A percentile compares a stretch with the other conserved stretches of the same genome.
phyloP scores from a whole-genome alignment of 2,113 vertebrate genomes.

The Paracanthobrama guichenoti region DNA sequence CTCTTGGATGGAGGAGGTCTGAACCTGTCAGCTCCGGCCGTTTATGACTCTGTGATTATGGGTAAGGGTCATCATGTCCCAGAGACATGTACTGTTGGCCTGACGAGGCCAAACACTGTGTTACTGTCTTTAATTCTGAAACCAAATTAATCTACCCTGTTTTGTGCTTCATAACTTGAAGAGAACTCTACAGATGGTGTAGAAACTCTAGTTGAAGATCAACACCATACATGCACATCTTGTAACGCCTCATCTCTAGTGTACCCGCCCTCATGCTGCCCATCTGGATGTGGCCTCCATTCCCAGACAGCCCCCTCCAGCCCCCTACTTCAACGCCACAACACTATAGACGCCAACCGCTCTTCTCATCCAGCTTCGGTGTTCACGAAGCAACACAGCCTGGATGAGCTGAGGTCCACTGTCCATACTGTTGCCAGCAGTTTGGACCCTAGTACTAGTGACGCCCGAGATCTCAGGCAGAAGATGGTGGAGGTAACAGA shows the following conservation, averaged over 20 bases:
- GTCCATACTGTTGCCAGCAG: slow-evolving; percentile 57
- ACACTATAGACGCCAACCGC: neutral
- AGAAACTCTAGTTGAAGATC: neutral
- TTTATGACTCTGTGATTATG: slow-evolving; percentile 51
- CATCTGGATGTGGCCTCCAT: neutral
- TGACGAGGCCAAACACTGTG: neutral
- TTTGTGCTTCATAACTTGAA: slow-evolving; percentile 12
- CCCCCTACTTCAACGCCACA: slow-evolving; percentile 28
- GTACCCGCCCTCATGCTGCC: neutral
- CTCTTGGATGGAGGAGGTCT: slow-evolving; percentile 58
- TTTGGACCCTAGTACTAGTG: slow-evolving; percentile 50
- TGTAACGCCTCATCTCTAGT: neutral
- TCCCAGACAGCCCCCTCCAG: slow-evolving; percentile 58
- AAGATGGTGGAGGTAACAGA: slow-evolving; percentile 62
- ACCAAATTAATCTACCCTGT: slow-evolving; percentile 1
- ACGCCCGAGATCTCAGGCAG: slow-evolving; percentile 55
- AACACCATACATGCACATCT: neutral
- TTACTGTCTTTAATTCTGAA: neutral
- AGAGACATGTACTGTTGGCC: slow-evolving; percentile 1
- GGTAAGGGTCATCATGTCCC: slow-evolving; percentile 62
- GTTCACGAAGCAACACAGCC: slow-evolving; percentile 52
- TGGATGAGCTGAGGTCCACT: slow-evolving; percentile 60
- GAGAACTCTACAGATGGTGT: neutral
- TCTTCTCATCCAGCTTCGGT: neutral
- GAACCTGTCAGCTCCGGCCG: slow-evolving; percentile 61